These are phyloP conservation scores for Apantesis nais DNA, from an alignment of 2,888 invertebrate species.

Conservation along the genomic window DNA sequence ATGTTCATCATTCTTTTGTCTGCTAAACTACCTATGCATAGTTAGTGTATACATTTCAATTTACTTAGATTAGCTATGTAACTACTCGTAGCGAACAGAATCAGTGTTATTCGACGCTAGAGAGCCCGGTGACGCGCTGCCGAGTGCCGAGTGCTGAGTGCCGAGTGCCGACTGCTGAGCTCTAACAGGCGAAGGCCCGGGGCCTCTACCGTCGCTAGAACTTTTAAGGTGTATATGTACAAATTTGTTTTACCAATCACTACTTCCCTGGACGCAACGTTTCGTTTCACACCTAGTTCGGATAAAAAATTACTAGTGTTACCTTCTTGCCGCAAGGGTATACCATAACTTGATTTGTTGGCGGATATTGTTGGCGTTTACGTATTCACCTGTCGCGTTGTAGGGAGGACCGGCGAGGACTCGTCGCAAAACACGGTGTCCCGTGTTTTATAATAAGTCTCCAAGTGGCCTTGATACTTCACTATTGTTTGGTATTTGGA, in stretches of 20 bases:
- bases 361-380: constrained; percentile 75
- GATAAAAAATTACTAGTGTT: constrained; percentile 73
- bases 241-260: constrained; percentile 77
- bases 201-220: constrained; percentile 34
- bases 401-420: constrained; percentile 56
- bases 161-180: constrained; percentile 15
- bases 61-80: constrained; percentile 74
- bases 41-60: constrained; percentile 77
- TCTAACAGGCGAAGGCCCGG: constrained; percentile 8
- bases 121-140: constrained; percentile 10
- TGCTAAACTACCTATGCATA: constrained; percentile 72
- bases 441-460: constrained; percentile 80
- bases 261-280: constrained; percentile 66
- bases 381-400: constrained; percentile 57
- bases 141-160: neutral
- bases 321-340: constrained; percentile 83
- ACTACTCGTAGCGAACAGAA: constrained; percentile 63
- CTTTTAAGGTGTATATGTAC: constrained; percentile 73
- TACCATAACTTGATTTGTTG: constrained; percentile 80
- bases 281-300: constrained; percentile 71
- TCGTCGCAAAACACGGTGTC: constrained; percentile 75
- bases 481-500: constrained; percentile 81
- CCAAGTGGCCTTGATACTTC: constrained; percentile 85
- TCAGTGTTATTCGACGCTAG: constrained; percentile 38
- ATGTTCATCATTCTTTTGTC: constrained; percentile 67